phyloP scores from a whole-genome alignment of 1,140 invertebrate species.

The Brachionus paranguensis region DNA sequence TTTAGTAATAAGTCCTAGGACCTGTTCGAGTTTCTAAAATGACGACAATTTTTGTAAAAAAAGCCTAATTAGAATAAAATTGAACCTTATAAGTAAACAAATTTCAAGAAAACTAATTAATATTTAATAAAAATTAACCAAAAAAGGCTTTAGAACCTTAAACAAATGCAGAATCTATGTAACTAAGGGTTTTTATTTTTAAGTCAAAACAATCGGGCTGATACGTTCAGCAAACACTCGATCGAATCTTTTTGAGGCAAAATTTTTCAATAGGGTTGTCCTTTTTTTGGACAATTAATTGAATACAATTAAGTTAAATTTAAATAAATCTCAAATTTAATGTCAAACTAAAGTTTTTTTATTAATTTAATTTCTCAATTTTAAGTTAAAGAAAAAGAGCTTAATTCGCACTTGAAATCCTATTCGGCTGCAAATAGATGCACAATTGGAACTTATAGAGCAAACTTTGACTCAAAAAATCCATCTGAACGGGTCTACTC shows the following conservation, averaged over 20 bases:
- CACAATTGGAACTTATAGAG: slow-evolving; percentile 4
- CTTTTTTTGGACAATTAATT: neutral
- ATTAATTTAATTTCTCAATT: neutral
- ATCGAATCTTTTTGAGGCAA: neutral
- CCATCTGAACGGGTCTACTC: neutral
- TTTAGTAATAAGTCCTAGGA: no score
- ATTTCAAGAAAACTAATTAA: neutral
- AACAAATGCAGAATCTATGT: neutral
- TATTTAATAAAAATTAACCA: neutral
- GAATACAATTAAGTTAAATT: neutral
- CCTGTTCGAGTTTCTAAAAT: no score
- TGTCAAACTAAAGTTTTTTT: neutral
- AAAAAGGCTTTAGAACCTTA: neutral
- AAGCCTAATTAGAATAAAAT: neutral
- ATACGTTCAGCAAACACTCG: neutral
- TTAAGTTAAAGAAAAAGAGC: slow-evolving; percentile 31
- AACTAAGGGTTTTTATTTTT: neutral
- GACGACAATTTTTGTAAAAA: neutral
- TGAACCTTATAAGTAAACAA: neutral
- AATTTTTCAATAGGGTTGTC: neutral
- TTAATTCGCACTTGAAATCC: neutral
- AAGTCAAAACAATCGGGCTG: neutral
- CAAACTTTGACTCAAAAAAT: neutral
- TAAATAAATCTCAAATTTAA: neutral
- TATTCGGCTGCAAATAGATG: neutral